Conservation (phyloP, 2,888 invertebrate genomes). For the Idaea straminata region DNA sequence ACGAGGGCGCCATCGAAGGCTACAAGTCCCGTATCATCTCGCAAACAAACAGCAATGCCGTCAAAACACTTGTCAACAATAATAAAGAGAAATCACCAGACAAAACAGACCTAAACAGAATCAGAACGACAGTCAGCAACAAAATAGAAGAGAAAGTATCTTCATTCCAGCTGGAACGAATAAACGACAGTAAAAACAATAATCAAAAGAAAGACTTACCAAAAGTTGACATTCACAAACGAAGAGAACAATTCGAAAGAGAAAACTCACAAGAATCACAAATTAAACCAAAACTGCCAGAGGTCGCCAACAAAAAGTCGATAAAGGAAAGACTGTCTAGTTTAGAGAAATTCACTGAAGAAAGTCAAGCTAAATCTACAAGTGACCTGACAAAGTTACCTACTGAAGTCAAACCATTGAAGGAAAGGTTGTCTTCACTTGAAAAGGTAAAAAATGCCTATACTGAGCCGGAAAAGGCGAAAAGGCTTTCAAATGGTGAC, state of each 20-base stretch:
- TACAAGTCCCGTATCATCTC: slow-evolving; percentile 89
- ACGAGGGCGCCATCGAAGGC: slow-evolving; percentile 92
- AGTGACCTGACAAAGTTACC: slow-evolving; percentile 75
- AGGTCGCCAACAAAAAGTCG: slow-evolving; percentile 83
- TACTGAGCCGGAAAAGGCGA: slow-evolving; percentile 69
- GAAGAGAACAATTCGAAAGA: slow-evolving; percentile 90
- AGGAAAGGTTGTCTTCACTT: slow-evolving; percentile 82
- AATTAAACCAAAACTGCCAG: slow-evolving; percentile 79
- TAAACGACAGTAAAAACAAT: slow-evolving; percentile 68
- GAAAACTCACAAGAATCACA: slow-evolving; percentile 79
- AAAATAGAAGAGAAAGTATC: slow-evolving; percentile 83
- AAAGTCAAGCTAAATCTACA: slow-evolving; percentile 64
- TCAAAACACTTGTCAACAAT: slow-evolving; percentile 70
- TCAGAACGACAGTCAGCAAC: slow-evolving; percentile 73
- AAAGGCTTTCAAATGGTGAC: slow-evolving; percentile 71
- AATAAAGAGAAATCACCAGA: slow-evolving; percentile 72
- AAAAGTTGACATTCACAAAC: slow-evolving; percentile 90
- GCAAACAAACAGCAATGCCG: slow-evolving; percentile 72
- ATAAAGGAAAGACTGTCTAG: slow-evolving; percentile 86
- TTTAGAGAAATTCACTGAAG: slow-evolving; percentile 84
- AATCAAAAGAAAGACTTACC: slow-evolving; percentile 82
- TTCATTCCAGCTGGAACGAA: slow-evolving; percentile 78
- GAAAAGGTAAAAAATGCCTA: slow-evolving; percentile 77
- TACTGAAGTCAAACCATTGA: slow-evolving; percentile 82
- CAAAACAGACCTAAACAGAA: slow-evolving; percentile 65